These are phyloP conservation scores for Chrysopa pallens DNA, from an alignment of 1,140 invertebrate genomes.

Conservation along the genomic window DNA sequence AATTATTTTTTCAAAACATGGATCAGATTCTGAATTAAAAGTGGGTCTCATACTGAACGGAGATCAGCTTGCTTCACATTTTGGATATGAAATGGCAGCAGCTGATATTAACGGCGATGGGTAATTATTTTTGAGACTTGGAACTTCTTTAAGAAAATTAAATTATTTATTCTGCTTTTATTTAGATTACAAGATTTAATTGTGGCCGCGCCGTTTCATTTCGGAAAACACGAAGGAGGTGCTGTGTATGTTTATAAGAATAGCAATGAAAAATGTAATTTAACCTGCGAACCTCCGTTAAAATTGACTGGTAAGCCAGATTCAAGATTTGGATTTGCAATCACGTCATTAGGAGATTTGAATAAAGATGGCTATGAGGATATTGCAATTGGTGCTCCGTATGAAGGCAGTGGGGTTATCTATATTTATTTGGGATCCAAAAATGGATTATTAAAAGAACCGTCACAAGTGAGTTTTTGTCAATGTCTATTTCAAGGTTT, in stretches of 20 bases:
- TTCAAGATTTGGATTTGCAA: conserved; percentile 71
- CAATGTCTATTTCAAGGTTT: conserved; percentile 20
- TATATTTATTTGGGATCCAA: conserved; percentile 74
- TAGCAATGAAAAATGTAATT: conserved; percentile 18
- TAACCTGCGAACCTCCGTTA: conserved; percentile 28
- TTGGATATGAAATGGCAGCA: conserved; percentile 69
- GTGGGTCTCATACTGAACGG: conserved; percentile 49
- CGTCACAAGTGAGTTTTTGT: conserved; percentile 49
- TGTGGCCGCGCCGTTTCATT: conserved; percentile 85
- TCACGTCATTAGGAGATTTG: conserved; percentile 74
- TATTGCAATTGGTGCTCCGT: conserved; percentile 81
- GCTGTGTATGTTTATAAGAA: conserved; percentile 82
- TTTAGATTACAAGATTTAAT: conserved; percentile 65
- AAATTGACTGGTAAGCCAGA: conserved; percentile 50
- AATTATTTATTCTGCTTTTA: conserved; percentile 8
- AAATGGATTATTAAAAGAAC: conserved; percentile 50
- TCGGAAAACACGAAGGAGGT: conserved; percentile 58
- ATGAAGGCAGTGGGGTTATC: conserved; percentile 64
- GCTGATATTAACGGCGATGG: conserved; percentile 77
- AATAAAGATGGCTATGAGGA: conserved; percentile 84
- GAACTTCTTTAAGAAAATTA: neutral
- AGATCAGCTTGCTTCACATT: conserved; percentile 75
- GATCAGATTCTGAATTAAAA: conserved; percentile 25
- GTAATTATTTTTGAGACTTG: conserved; percentile 24
- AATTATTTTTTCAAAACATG: conserved; percentile 51